These are phyloP conservation scores for Aricia artaxerxes DNA, from an alignment of 2,888 invertebrate genomes.

Conservation along the genomic window DNA sequence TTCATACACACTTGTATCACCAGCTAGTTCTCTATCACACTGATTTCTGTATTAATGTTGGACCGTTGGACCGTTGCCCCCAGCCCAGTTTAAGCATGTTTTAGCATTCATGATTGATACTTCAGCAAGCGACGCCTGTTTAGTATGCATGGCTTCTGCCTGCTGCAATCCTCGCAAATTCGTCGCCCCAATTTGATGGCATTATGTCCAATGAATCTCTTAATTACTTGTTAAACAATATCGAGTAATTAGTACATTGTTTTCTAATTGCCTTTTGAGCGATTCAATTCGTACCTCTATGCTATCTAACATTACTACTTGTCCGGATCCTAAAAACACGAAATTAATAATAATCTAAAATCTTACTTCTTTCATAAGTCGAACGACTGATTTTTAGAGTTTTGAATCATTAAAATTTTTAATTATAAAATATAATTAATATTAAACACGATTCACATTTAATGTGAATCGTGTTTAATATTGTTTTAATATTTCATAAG, in stretches of 20 bases:
- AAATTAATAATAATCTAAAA: no score
- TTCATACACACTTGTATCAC: background rate
- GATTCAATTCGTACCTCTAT: no score
- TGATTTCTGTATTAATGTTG: background rate
- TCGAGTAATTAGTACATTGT: background rate
- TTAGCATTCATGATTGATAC: conserved; percentile 10
- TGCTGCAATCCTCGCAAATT: conserved; percentile 15
- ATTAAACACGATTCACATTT: no score
- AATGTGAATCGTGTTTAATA: background rate
- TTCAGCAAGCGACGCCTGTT: conserved; percentile 3
- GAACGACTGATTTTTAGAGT: background rate
- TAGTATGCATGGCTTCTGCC: conserved; percentile 11
- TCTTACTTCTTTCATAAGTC: no score
- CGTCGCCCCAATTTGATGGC: background rate
- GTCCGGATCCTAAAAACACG: no score
- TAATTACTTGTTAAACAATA: conserved; percentile 12
- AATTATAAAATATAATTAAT: no score
- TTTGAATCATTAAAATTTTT: background rate
- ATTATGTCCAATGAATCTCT: conserved; percentile 14
- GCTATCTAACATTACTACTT: no score
- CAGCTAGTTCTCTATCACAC: background rate
- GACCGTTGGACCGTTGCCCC: background rate
- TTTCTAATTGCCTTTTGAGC: background rate
- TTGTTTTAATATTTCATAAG: background rate
- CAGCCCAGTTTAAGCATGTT: background rate